Base-by-base conservation (phyloP, 2,888 invertebrate genomes). In the Nomada fucata region DNA sequence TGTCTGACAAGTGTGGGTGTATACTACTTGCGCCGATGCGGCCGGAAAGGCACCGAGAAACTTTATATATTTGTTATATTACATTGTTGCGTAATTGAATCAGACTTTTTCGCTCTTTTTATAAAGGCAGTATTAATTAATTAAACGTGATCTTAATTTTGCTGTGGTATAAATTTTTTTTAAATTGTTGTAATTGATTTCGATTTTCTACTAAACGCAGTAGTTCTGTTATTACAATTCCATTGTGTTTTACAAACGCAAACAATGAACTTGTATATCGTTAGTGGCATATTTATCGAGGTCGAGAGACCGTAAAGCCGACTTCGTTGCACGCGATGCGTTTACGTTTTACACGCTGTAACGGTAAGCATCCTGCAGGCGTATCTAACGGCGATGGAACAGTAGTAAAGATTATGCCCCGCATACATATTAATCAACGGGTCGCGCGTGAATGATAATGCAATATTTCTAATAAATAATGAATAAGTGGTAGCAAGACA, bases 391-490 rank as follows among this genome's bases (percentile, higher is more conserved):
- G 80, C 86, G 73, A 64, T 73, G 64, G 75, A 72, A 76, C 80
- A 80, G 83, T 85, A 80, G 75, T 74, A 79, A 85, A 88, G 79
- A 86, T 83, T 79, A 71, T 67, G 70, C 64, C 69, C 72, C 47
- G 82, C 86, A 84, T 87, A 88, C 86, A 84, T 87, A 87, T 87
- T 88, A 87, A 87, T 87, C 83, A 76, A 73, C 74, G 63, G 57
- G 69, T 67, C 50, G 36, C 57, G 72, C 63, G 23, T 44, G 84
- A 77, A 72, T 76, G 79, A 76, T 81, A 74, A 36, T 36, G 36
- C 36, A 36, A 36, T 36, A 36, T 36, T 26, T 26, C 26, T 26
- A 26, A 47, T 47, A 47, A 15, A 15, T 15, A 15, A 47, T 47
- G 47, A 15, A 2, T 47, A 15, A 11, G 13, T 47, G 47, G 47